Conservation (phyloP, 2,797 vertebrate genomes). For the Malurus splendens region DNA sequence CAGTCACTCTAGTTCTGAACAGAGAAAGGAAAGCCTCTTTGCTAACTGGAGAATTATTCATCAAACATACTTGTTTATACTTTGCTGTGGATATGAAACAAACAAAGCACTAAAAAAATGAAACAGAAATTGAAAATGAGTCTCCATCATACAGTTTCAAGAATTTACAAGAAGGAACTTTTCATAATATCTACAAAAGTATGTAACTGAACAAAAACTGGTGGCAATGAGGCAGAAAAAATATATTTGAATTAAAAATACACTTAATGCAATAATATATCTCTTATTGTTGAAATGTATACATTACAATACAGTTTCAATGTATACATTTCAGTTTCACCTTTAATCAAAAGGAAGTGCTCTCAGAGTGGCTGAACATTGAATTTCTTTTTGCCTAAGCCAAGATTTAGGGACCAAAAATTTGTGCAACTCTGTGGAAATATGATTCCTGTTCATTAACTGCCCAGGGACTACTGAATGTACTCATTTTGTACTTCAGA, state of each 20-base stretch:
- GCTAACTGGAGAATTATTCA: background rate
- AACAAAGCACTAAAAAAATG: background rate
- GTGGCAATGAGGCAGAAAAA: background rate
- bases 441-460: conserved; percentile 17
- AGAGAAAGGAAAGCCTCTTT: background rate
- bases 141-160: background rate
- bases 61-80: background rate
- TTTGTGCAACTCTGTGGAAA: conserved; percentile 10
- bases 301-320: background rate
- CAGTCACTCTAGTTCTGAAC: background rate
- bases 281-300: background rate
- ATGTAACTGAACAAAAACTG: background rate
- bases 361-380: background rate
- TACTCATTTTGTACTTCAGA: conserved; percentile 1
- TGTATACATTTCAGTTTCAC: background rate
- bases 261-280: background rate
- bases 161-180: background rate
- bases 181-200: background rate
- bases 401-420: conserved; percentile 12
- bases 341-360: background rate
- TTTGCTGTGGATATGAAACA: background rate
- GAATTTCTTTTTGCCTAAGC: background rate
- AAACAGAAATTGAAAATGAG: background rate
- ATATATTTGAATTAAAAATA: background rate
- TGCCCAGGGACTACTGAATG: background rate